Evolutionary conservation across 2,113 vertebrate genomes (phyloP).

Genomic region (Saccopteryx leptura): DNA sequence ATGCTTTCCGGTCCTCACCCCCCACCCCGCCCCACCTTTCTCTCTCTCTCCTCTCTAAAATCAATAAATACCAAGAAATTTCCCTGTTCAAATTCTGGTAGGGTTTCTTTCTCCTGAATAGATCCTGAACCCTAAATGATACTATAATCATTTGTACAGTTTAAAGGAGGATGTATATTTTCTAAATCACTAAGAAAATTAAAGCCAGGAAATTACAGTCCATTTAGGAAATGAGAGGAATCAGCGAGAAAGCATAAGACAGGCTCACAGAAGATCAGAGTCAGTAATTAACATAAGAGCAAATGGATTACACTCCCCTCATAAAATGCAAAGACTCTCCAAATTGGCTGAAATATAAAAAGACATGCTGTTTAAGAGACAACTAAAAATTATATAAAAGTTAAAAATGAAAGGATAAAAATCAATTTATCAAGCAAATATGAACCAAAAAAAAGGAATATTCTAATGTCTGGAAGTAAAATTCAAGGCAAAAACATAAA

Average conservation of each 20-base stretch:
- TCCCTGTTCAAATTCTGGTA: constrained; percentile 22
- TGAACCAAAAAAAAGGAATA: constrained; percentile 42
- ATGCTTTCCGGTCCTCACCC: too few species aligned
- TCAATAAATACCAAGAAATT: background rate
- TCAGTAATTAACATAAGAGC: constrained; percentile 56
- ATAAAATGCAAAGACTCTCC: constrained; percentile 48
- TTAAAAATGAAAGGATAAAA: background rate
- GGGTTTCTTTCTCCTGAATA: constrained; percentile 36
- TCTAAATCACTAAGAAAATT: constrained; percentile 66
- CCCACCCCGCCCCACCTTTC: too few species aligned
- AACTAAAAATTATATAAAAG: background rate
- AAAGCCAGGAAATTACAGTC: constrained; percentile 66
- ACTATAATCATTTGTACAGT: constrained; percentile 40
- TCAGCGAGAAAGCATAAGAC: constrained; percentile 52
- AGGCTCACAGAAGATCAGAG: constrained; percentile 8
- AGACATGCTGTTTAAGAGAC: background rate
- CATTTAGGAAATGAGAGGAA: constrained; percentile 55
- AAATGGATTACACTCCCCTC: constrained; percentile 8
- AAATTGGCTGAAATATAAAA: constrained; percentile 48
- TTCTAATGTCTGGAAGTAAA: constrained; percentile 42
- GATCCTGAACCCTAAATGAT: constrained; percentile 52
- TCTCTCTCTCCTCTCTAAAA: too few species aligned
- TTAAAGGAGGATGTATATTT: constrained; percentile 43
- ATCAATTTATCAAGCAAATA: constrained; percentile 38
- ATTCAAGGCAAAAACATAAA: constrained; percentile 44